phyloP scores from a whole-genome alignment of 2,888 invertebrate species.

The Mythimna pallens region DNA sequence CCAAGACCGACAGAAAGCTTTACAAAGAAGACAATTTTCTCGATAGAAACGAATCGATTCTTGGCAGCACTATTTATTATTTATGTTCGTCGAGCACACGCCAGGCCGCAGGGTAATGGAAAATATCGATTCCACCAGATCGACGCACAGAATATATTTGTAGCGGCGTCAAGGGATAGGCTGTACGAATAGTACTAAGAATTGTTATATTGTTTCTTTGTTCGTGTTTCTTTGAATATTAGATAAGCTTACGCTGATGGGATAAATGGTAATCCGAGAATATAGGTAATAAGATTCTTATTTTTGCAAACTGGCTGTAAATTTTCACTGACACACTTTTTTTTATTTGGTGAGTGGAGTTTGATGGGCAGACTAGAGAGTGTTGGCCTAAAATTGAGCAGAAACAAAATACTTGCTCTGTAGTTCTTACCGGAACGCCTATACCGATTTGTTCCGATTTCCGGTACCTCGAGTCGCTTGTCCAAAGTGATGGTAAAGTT shows the following conservation, averaged over 20 bases:
- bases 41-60: constrained; percentile 29
- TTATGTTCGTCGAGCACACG: constrained; percentile 68
- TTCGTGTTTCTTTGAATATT: constrained; percentile 28
- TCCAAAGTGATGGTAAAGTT: too few species aligned
- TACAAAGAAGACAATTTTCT: constrained; percentile 42
- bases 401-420: too few species aligned
- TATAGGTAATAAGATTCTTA: too few species aligned
- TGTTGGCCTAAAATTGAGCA: too few species aligned
- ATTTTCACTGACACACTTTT: too few species aligned
- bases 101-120: constrained; percentile 59
- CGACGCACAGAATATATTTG: constrained; percentile 43
- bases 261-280: not conserved
- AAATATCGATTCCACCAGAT: constrained; percentile 70
- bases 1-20: not conserved
- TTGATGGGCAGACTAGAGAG: too few species aligned
- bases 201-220: constrained; percentile 14
- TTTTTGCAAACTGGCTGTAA: not conserved
- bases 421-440: too few species aligned
- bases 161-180: constrained; percentile 25
- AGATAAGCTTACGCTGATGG: constrained; percentile 2
- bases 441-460: too few species aligned
- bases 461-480: too few species aligned
- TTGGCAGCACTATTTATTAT: constrained; percentile 67
- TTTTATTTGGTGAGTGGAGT: too few species aligned
- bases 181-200: not conserved